phyloP scores from a whole-genome alignment of 2,797 vertebrate genomes.

The Melanotaenia maccullochi region DNA sequence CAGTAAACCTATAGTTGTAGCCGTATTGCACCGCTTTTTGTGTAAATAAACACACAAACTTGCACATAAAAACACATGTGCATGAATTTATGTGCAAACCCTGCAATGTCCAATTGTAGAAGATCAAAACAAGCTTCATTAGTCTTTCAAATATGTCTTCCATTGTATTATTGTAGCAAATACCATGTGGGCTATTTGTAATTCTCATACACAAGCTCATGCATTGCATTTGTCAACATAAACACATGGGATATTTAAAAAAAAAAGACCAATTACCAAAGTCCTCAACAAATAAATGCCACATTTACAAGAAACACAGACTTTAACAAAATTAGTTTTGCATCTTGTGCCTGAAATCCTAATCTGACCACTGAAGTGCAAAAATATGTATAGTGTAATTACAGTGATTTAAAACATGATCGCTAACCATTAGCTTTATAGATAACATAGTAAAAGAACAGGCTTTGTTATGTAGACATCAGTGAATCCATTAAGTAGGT shows the following conservation, averaged over 20 bases:
- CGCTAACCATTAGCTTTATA: neutral
- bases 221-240: constrained; percentile 3
- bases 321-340: constrained; percentile 8
- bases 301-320: neutral
- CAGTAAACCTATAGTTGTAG: neutral
- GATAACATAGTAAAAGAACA: neutral
- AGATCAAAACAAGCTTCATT: constrained; percentile 38
- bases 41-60: constrained; percentile 5
- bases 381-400: neutral
- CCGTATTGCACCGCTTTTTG: neutral
- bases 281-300: constrained; percentile 28
- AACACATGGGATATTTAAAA: constrained; percentile 35
- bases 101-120: constrained; percentile 14
- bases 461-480: neutral
- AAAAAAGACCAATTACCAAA: constrained; percentile 1
- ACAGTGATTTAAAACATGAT: neutral
- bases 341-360: neutral
- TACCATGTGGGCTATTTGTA: constrained; percentile 36
- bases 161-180: constrained; percentile 40
- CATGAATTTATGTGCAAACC: constrained; percentile 6
- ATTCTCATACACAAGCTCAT: constrained; percentile 27
- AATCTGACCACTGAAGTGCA: neutral
- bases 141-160: constrained; percentile 33
- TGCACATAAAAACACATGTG: constrained; percentile 4
- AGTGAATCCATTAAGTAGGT: neutral